Conservation (phyloP, 2,113 vertebrate genomes). For the Aepyceros melampus region DNA sequence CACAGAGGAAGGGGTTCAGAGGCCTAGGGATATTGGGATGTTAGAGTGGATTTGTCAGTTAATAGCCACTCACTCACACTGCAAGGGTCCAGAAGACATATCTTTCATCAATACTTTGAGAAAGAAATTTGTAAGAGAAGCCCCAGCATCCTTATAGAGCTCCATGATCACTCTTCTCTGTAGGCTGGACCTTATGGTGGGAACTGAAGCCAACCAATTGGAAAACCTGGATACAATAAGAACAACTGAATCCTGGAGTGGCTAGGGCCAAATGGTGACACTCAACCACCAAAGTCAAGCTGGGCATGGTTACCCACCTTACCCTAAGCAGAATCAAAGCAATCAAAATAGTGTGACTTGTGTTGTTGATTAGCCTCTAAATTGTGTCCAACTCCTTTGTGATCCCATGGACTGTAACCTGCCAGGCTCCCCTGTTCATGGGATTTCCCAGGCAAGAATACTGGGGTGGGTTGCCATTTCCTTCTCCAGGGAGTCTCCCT, state of each 20-base stretch:
- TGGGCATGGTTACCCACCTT: neutral
- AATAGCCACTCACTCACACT: neutral
- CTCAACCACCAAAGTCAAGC: neutral
- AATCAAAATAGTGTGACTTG: neutral
- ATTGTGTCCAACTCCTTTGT: neutral
- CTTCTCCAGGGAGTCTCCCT: neutral
- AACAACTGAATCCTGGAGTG: neutral
- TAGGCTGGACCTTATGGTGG: neutral
- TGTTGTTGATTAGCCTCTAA: neutral
- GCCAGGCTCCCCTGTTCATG: neutral
- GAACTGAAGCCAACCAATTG: neutral
- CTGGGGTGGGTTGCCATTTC: neutral
- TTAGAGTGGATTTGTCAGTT: neutral
- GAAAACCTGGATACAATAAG: neutral
- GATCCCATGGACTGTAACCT: neutral
- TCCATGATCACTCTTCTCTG: neutral
- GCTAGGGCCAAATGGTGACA: neutral
- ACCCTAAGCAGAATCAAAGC: neutral
- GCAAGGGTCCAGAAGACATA: neutral
- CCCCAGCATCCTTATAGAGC: neutral
- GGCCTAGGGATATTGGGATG: neutral
- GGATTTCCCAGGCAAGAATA: neutral
- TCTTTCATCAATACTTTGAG: neutral
- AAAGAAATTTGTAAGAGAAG: neutral
- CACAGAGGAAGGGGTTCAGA: neutral